A percentile compares a stretch with the other conserved stretches of the same genome.
These are phyloP conservation scores for Sinosuthora webbiana DNA, from an alignment of 2,113 vertebrate species.

Conservation along the genomic window DNA sequence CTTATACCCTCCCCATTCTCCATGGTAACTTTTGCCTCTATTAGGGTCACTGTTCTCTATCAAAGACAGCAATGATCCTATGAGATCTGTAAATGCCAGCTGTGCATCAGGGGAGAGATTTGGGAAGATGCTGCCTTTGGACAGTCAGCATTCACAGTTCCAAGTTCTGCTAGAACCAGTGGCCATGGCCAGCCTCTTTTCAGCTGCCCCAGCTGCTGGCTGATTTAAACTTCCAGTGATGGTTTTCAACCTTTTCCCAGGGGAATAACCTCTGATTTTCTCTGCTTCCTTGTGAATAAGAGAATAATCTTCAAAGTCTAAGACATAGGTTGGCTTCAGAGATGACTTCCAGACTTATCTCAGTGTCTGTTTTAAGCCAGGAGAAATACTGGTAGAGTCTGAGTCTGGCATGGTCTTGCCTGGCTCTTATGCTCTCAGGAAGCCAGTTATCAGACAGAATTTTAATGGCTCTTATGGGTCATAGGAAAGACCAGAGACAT, in stretches of 20 bases:
- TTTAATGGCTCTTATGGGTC: conserved; percentile 13
- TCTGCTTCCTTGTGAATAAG: neutral
- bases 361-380: neutral
- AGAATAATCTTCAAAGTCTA: neutral
- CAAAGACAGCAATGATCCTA: neutral
- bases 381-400: neutral
- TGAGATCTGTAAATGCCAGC: neutral
- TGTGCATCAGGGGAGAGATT: neutral
- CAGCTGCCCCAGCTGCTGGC: neutral
- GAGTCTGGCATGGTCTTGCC: neutral
- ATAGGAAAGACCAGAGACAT: conserved; percentile 10
- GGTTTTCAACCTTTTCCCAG: neutral
- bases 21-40: rapidly evolving
- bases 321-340: neutral
- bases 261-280: neutral
- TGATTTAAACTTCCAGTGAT: neutral
- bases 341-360: neutral
- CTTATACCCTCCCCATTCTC: neutral
- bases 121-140: neutral
- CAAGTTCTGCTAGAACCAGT: neutral
- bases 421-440: neutral
- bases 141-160: neutral
- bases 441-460: conserved; percentile 45
- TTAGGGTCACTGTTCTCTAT: neutral
- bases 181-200: neutral